Conservation (phyloP, 1,140 invertebrate species). For the Augochlora pura region DNA sequence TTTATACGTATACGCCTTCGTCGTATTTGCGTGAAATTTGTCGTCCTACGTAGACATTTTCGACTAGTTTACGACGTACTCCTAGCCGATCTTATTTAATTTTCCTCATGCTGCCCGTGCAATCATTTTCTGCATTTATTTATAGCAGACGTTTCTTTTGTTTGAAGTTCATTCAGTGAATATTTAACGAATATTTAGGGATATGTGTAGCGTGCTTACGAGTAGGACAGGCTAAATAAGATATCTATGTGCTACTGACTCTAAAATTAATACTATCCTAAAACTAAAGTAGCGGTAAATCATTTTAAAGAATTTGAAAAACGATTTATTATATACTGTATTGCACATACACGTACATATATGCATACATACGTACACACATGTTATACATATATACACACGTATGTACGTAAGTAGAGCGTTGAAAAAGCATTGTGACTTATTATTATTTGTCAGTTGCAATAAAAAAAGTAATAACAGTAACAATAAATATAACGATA, state of each 20-base stretch:
- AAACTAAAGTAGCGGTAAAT: neutral
- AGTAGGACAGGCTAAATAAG: neutral
- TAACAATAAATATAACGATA: too few species aligned
- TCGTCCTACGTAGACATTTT: neutral
- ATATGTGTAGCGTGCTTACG: neutral
- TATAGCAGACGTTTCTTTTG: neutral
- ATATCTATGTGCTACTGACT: neutral
- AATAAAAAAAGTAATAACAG: neutral
- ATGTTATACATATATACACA: too few species aligned
- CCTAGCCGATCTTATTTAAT: conserved; percentile 42
- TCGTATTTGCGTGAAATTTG: neutral
- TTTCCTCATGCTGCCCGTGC: neutral
- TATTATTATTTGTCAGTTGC: neutral
- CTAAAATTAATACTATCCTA: neutral
- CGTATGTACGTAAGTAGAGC: neutral
- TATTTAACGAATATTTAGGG: neutral
- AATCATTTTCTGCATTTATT: neutral
- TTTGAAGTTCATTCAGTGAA: neutral
- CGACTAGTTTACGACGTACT: conserved; percentile 8
- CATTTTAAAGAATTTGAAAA: neutral
- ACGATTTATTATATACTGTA: neutral
- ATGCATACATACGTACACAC: too few species aligned
- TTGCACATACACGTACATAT: too few species aligned
- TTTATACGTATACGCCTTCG: neutral
- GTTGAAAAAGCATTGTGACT: neutral